Evolutionary conservation across 2,797 vertebrate species (phyloP).

Genomic region (Triplophysa yarkandensis): DNA sequence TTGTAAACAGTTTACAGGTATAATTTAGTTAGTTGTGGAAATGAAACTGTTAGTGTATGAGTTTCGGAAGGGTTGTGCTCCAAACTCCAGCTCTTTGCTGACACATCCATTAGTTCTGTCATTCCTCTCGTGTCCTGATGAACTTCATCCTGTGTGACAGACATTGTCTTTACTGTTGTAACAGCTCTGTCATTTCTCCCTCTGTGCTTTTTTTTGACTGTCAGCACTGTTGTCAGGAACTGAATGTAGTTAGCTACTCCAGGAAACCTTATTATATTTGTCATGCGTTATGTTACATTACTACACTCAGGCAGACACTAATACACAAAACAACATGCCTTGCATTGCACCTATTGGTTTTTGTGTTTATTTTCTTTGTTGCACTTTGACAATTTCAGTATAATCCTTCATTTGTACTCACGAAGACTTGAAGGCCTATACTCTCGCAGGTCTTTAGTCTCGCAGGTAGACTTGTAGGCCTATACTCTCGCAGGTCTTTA

Average conservation of each 20-base stretch:
- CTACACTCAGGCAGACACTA: background rate
- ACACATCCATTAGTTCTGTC: slow-evolving; percentile 31
- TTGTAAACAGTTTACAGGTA: no score
- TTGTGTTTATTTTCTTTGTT: no score
- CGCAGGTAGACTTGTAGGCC: no score
- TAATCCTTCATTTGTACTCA: no score
- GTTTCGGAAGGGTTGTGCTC: slow-evolving; percentile 3
- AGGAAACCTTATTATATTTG: background rate
- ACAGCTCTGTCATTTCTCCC: slow-evolving; percentile 41
- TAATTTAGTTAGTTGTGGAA: background rate
- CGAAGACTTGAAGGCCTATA: no score
- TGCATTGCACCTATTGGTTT: no score
- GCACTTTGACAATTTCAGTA: no score
- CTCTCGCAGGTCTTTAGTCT: no score
- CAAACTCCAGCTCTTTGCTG: slow-evolving; percentile 18
- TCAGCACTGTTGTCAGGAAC: slow-evolving; percentile 81
- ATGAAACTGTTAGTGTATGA: background rate
- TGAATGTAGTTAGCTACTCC: background rate
- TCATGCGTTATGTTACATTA: background rate
- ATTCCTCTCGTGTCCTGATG: slow-evolving; percentile 26
- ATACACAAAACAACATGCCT: no score
- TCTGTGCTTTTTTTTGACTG: slow-evolving; percentile 68
- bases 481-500: no score
- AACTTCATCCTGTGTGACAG: slow-evolving; percentile 35
- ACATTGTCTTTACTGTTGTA: slow-evolving; percentile 22